Evolutionary conservation across 2,113 vertebrate genomes (phyloP).

Genomic region (Pycnonotus jocosus): DNA sequence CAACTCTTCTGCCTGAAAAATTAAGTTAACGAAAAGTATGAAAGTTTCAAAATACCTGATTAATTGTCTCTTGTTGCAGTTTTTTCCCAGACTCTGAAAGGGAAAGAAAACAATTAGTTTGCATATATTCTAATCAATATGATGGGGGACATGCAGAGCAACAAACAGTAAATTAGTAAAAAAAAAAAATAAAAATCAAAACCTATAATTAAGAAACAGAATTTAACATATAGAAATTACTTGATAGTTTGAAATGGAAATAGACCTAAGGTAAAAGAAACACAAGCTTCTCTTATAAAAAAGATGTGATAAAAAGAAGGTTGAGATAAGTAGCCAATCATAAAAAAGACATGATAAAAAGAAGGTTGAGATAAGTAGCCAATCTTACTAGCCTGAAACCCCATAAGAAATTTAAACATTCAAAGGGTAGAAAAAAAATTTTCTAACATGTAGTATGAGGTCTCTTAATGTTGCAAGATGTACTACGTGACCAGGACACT

Average conservation of each 20-base stretch:
- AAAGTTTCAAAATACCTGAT: slow-evolving; percentile 66
- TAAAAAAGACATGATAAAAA: too few species aligned
- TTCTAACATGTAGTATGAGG: neutral
- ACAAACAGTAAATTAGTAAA: neutral
- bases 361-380: neutral
- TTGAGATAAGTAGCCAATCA: neutral
- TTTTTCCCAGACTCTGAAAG: slow-evolving; percentile 71
- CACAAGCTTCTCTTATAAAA: neutral
- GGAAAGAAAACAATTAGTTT: slow-evolving; percentile 50
- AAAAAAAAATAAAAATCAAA: neutral
- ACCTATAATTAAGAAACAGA: neutral
- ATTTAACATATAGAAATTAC: neutral
- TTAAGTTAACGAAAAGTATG: neutral
- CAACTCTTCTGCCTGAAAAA: neutral
- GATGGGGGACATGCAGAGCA: neutral
- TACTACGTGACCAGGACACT: neutral
- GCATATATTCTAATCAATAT: neutral
- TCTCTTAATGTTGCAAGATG: neutral
- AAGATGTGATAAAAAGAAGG: neutral
- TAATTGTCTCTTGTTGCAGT: slow-evolving; percentile 26
- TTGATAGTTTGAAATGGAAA: neutral
- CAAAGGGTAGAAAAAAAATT: neutral
- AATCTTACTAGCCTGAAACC: neutral
- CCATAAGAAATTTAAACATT: neutral
- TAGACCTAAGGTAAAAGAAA: neutral